Evolutionary conservation across 2,797 vertebrate genomes (phyloP).

Genomic region (Octomys mimax): DNA sequence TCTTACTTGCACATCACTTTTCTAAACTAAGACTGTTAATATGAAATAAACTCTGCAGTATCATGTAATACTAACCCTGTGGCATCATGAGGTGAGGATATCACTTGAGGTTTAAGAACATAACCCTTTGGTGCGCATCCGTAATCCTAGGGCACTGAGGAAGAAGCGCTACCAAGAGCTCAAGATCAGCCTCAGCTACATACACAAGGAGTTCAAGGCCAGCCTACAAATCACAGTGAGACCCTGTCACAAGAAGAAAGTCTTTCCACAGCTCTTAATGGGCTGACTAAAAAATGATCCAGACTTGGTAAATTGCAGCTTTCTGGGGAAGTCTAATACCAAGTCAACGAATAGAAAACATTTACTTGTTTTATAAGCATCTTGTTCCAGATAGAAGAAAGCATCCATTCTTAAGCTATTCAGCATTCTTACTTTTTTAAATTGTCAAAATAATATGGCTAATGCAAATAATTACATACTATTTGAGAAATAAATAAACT

Average conservation of each 20-base stretch:
- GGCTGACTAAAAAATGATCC: background rate
- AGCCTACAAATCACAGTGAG: background rate
- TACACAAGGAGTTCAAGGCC: background rate
- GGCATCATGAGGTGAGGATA: background rate
- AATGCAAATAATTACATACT: slow-evolving; percentile 37
- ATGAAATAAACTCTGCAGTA: background rate
- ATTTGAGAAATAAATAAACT: slow-evolving; percentile 46
- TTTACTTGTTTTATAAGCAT: background rate
- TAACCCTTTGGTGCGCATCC: background rate
- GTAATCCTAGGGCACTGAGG: background rate
- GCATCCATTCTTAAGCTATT: background rate
- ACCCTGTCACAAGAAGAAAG: background rate
- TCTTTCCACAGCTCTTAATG: background rate
- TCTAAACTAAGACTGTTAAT: background rate
- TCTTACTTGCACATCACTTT: background rate
- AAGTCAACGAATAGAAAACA: background rate
- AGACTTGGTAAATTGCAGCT: background rate
- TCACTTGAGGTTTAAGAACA: background rate
- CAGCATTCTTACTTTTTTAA: background rate
- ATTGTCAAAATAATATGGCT: background rate
- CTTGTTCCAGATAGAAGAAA: background rate
- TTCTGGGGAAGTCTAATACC: background rate
- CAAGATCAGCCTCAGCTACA: background rate
- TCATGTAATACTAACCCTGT: background rate
- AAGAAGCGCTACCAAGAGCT: background rate